These are phyloP conservation scores for Acestrorhynchus altus DNA, from an alignment of 2,797 vertebrate species.

Conservation along the genomic window DNA sequence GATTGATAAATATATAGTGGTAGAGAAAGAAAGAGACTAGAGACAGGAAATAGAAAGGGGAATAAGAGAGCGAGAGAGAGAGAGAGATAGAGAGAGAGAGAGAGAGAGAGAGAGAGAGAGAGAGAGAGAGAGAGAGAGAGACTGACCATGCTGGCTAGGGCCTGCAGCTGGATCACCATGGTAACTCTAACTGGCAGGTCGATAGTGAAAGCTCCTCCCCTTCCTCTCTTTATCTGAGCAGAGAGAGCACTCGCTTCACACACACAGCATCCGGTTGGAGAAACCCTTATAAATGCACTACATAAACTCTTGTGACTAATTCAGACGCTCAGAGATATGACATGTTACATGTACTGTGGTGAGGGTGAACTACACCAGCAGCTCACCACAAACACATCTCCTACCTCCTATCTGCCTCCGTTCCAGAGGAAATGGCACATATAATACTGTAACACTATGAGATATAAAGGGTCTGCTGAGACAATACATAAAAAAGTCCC, in stretches of 20 bases:
- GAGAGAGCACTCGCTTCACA: conserved; percentile 30
- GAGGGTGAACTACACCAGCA: background rate
- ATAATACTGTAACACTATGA: background rate
- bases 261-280: conserved; percentile 8
- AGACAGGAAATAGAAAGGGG: background rate
- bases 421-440: background rate
- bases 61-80: background rate
- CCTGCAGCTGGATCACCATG: conserved; percentile 62
- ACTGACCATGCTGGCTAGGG: conserved; percentile 38
- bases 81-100: background rate
- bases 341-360: background rate
- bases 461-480: too few species aligned
- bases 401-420: background rate
- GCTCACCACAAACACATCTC: background rate
- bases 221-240: conserved; percentile 50
- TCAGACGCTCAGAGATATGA: background rate
- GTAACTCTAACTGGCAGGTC: conserved; percentile 59
- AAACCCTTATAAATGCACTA: background rate
- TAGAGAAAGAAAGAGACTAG: background rate
- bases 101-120: conserved; percentile 5
- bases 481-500: too few species aligned
- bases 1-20: conserved; percentile 11
- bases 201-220: conserved; percentile 52
- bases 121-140: conserved; percentile 7
- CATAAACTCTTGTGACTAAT: conserved; percentile 2